These are phyloP conservation scores for Oreotrochilus melanogaster DNA, from an alignment of 2,113 vertebrate species.

Conservation along the genomic window DNA sequence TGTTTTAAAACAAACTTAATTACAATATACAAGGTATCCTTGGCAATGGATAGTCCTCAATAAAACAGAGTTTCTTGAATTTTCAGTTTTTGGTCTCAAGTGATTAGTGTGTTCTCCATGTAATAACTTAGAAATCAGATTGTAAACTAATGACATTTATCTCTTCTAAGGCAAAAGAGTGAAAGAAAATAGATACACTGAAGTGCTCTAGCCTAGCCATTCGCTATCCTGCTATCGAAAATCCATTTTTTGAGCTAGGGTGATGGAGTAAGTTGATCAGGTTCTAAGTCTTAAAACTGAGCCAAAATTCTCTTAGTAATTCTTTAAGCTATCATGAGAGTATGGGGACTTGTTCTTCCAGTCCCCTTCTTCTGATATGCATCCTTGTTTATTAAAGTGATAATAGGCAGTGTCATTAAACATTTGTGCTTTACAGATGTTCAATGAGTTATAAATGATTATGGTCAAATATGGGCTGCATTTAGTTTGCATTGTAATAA, in stretches of 20 bases:
- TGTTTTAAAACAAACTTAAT: slow-evolving; percentile 73
- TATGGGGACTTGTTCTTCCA: slow-evolving; percentile 62
- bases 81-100: slow-evolving; percentile 75
- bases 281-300: slow-evolving; percentile 73
- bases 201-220: slow-evolving; percentile 55
- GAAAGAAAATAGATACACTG: slow-evolving; percentile 32
- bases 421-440: slow-evolving; percentile 74
- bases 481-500: slow-evolving; percentile 71
- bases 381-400: slow-evolving; percentile 76
- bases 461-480: slow-evolving; percentile 57
- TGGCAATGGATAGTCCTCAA: slow-evolving; percentile 79
- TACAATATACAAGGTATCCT: slow-evolving; percentile 67
- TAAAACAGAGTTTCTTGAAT: slow-evolving; percentile 76
- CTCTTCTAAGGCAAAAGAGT: slow-evolving; percentile 68
- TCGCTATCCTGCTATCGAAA: slow-evolving; percentile 68
- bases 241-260: slow-evolving; percentile 37
- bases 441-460: slow-evolving; percentile 67
- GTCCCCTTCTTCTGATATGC: slow-evolving; percentile 73
- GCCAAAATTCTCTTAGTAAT: slow-evolving; percentile 81
- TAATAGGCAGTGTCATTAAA: slow-evolving; percentile 77
- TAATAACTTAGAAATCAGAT: slow-evolving; percentile 71
- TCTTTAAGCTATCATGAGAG: slow-evolving; percentile 68
- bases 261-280: slow-evolving; percentile 69
- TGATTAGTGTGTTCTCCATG: slow-evolving; percentile 75
- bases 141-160: slow-evolving; percentile 68